These are phyloP conservation scores for Piprites chloris DNA, from an alignment of 2,113 vertebrate species.

Conservation along the genomic window DNA sequence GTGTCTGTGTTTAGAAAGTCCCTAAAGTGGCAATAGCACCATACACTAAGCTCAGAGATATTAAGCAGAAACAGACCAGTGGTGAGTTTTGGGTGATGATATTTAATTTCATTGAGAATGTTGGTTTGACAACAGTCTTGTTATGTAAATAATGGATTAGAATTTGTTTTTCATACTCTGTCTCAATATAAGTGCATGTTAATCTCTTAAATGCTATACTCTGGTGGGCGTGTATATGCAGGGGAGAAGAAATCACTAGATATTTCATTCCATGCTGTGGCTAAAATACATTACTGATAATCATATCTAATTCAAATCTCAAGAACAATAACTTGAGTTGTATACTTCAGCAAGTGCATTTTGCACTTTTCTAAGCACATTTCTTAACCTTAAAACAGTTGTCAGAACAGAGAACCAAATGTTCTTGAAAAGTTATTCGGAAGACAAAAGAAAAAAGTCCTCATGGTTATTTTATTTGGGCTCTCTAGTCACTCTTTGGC, in stretches of 20 bases:
- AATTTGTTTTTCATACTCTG: neutral
- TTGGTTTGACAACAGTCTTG: neutral
- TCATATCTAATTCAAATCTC: neutral
- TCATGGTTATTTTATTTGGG: neutral
- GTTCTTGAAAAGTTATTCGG: neutral
- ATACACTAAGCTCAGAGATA: neutral
- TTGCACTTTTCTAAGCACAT: neutral
- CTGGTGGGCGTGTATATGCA: rapidly evolving
- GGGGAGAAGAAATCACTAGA: neutral
- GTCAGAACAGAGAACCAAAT: neutral
- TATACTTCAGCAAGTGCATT: neutral
- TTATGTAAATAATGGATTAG: neutral
- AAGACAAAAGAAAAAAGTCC: neutral
- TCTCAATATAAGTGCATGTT: neutral
- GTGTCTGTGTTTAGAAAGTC: neutral
- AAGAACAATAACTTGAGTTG: neutral
- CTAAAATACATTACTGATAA: neutral
- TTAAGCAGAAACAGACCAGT: neutral
- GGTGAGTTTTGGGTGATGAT: neutral
- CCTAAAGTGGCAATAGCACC: neutral
- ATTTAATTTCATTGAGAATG: neutral
- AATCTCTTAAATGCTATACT: neutral
- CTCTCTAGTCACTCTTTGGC: neutral
- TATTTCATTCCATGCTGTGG: neutral
- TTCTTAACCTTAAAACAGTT: neutral